Conservation (phyloP, 2,888 invertebrate genomes). For the Leptopilina syphax region DNA sequence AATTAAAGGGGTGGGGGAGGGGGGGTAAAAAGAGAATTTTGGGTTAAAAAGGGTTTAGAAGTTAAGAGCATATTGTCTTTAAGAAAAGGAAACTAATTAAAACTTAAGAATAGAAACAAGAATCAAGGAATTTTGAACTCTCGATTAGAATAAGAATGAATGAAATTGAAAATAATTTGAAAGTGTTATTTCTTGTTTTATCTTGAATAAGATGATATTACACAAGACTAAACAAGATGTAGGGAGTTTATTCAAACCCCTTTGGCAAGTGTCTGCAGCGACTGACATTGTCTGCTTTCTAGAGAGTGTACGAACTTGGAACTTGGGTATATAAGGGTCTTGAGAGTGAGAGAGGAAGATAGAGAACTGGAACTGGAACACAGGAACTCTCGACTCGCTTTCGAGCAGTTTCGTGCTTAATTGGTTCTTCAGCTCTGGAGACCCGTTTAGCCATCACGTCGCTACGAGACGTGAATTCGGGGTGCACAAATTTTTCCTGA, state of each 20-base stretch:
- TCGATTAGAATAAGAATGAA: background rate
- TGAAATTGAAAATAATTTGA: background rate
- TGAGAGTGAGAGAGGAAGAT: background rate
- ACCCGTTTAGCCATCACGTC: slow-evolving; percentile 23
- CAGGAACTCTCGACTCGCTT: slow-evolving; percentile 28
- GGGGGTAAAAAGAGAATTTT: too few species aligned
- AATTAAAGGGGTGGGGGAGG: too few species aligned
- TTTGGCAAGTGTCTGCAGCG: slow-evolving; percentile 9
- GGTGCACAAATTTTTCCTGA: slow-evolving; percentile 33
- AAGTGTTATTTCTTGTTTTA: background rate
- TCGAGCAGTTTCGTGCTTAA: slow-evolving; percentile 34
- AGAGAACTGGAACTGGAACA: slow-evolving; percentile 31
- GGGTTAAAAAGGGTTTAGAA: too few species aligned
- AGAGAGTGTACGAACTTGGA: slow-evolving; percentile 14
- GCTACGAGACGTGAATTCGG: slow-evolving; percentile 35
- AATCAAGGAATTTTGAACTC: too few species aligned
- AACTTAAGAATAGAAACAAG: too few species aligned
- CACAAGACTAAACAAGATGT: slow-evolving; percentile 11
- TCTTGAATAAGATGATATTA: background rate
- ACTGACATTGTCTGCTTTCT: slow-evolving; percentile 17
- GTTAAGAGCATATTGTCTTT: too few species aligned
- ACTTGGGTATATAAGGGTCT: background rate
- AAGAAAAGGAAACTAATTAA: too few species aligned
- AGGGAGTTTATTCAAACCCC: slow-evolving; percentile 15
- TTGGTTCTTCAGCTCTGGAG: slow-evolving; percentile 37